These are phyloP conservation scores for Propithecus coquereli DNA, from an alignment of 2,113 vertebrate genomes.

Conservation along the genomic window DNA sequence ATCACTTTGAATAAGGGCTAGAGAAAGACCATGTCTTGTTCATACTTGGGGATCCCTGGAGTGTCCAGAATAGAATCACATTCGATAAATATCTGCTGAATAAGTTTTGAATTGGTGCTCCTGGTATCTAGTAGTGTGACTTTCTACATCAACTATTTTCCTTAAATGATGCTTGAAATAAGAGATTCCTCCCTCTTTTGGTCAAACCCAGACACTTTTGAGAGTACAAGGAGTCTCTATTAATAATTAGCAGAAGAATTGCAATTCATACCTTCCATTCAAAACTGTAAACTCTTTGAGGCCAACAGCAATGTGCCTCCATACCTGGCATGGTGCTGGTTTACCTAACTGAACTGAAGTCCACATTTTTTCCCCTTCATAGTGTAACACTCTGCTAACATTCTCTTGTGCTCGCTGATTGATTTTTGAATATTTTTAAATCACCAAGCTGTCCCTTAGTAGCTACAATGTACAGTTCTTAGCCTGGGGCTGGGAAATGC, in stretches of 20 bases:
- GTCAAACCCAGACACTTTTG: not conserved
- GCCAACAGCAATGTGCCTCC: not conserved
- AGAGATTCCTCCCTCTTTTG: not conserved
- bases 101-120: not conserved
- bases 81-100: slow-evolving; percentile 23
- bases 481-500: not conserved
- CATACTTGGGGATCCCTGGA: not conserved
- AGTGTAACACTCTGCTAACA: not conserved
- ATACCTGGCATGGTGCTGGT: not conserved
- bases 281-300: not conserved
- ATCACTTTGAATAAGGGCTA: slow-evolving; percentile 29
- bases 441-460: not conserved
- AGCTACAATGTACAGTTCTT: not conserved
- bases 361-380: not conserved
- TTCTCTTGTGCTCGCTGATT: not conserved
- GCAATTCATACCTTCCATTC: not conserved
- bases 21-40: not conserved
- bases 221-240: not conserved
- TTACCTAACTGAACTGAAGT: slow-evolving; percentile 2
- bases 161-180: not conserved
- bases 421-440: slow-evolving; percentile 43
- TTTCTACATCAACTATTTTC: slow-evolving; percentile 18
- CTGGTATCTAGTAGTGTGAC: not conserved
- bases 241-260: not conserved
- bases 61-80: not conserved